Evolutionary conservation across 35 echinoderm and acorn worm genomes (phyloP).

Genomic region (Stichopus chloronotus): DNA sequence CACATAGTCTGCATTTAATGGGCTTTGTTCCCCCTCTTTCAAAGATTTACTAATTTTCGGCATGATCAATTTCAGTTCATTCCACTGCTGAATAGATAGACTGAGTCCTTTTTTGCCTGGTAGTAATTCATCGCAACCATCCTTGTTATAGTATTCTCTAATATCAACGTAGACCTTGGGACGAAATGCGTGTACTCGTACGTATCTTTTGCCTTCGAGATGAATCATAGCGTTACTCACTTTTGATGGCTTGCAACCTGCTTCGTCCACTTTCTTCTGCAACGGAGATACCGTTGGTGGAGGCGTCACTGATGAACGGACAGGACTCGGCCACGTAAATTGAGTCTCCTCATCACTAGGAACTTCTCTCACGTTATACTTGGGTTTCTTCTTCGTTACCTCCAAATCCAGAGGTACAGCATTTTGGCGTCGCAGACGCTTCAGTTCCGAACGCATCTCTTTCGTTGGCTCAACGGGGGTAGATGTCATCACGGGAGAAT

Average conservation of each 20-base stretch:
- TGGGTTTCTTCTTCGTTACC: neutral
- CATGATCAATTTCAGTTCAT: conserved; percentile 7
- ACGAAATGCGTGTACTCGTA: conserved; percentile 4
- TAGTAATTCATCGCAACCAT: neutral
- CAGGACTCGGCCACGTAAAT: conserved; percentile 9
- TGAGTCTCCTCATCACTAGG: neutral
- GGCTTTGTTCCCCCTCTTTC: neutral
- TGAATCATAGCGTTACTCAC: neutral
- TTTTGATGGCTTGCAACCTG: neutral
- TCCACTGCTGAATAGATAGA: conserved; percentile 1
- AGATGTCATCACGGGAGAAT: neutral
- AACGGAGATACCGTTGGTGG: neutral
- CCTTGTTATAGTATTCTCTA: conserved; percentile 41
- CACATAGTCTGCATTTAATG: neutral
- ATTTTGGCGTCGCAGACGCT: conserved; percentile 44
- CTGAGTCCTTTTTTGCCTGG: conserved; percentile 15
- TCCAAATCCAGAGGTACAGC: conserved; percentile 17
- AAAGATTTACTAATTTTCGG: conserved; percentile 16
- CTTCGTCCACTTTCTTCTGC: neutral
- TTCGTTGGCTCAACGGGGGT: conserved; percentile 18
- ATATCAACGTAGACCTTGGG: neutral
- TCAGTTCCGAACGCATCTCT: conserved; percentile 19
- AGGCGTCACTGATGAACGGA: neutral
- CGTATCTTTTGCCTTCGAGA: neutral
- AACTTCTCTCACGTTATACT: neutral